Base-by-base conservation (phyloP, 2,888 invertebrate species). In the Thecophora atra region DNA sequence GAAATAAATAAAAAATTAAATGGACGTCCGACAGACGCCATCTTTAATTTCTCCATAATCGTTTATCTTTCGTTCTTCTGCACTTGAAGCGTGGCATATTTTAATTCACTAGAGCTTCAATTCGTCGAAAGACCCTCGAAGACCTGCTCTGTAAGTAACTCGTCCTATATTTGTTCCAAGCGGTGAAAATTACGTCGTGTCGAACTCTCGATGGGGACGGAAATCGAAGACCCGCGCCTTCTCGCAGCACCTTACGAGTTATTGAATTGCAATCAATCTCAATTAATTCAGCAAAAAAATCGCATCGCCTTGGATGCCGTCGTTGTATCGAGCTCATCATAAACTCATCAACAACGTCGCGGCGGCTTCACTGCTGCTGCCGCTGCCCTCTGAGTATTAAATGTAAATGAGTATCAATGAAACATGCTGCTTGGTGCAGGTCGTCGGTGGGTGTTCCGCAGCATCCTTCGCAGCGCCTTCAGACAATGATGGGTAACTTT, bases 391-490 rank as follows among this genome's bases (percentile, higher is more conserved):
- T 51, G 47, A 72, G 74, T 63, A 70, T 72, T 70, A 74, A 72
- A 74, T 74, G 74, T 72, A 74, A 74, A 74, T 74, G 72, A 74
- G 74, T 70, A 66, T 73, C 73, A 71, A 69, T 70, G 71, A 71
- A 71, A 65, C 66, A 62, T 47, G 44, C n/a, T n/a, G n/a, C n/a
- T n/a, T n/a, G n/a, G n/a, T n/a, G n/a, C n/a, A n/a, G n/a, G n/a
- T n/a, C n/a, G n/a, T 26, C 19, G 51, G n/a, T 28, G 13, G 63
- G 5, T 6, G 30, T 6, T 4, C 3, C 21, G 17, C 13, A 17
- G 68, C 19, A 21, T 30, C 30, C n/a, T 28, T 30, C 21, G 8
- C 21, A 28, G 47, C 69, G 19, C n/a, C 62, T 51, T 51, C 52
- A 63, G 52, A 70, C 52, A n/a, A 62, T 70, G 11, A 37, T 37